Percentiles rank a stretch among this genome's conserved stretches.
These are phyloP conservation scores for Botrylloides violaceus DNA, from an alignment of 23 tunicate species.

Conservation along the genomic window DNA sequence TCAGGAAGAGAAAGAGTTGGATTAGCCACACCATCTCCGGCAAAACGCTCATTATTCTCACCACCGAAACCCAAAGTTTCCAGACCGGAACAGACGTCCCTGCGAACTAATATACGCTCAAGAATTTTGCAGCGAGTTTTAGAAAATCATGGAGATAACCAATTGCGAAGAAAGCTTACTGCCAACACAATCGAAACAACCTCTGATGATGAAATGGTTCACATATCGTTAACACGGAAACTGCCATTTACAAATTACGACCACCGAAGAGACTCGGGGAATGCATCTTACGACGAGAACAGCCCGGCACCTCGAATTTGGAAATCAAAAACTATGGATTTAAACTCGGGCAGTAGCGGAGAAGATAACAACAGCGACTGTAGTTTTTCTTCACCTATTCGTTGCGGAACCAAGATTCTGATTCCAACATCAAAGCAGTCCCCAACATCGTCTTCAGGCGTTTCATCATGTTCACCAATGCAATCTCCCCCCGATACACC, in stretches of 20 bases:
- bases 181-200: conserved; percentile 10
- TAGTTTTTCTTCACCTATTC: conserved; percentile 54
- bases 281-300: conserved; percentile 38
- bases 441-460: conserved; percentile 78
- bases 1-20: neutral
- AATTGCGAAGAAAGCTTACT: conserved; percentile 2
- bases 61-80: conserved; percentile 7
- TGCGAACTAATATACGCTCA: neutral
- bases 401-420: neutral
- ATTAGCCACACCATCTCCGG: conserved; percentile 28
- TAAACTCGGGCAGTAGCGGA: conserved; percentile 67
- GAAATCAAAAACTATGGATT: conserved; percentile 28
- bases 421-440: conserved; percentile 31
- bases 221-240: neutral
- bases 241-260: conserved; percentile 68
- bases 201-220: conserved; percentile 19
- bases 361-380: conserved; percentile 81
- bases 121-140: conserved; percentile 6
- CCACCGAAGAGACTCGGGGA: conserved; percentile 51
- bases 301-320: conserved; percentile 25
- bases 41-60: conserved; percentile 38
- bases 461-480: conserved; percentile 67
- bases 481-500: conserved; percentile 85
- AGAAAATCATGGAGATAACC: neutral
- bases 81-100: neutral